These are phyloP conservation scores for Molothrus aeneus DNA, from an alignment of 2,797 vertebrate genomes.

Conservation along the genomic window DNA sequence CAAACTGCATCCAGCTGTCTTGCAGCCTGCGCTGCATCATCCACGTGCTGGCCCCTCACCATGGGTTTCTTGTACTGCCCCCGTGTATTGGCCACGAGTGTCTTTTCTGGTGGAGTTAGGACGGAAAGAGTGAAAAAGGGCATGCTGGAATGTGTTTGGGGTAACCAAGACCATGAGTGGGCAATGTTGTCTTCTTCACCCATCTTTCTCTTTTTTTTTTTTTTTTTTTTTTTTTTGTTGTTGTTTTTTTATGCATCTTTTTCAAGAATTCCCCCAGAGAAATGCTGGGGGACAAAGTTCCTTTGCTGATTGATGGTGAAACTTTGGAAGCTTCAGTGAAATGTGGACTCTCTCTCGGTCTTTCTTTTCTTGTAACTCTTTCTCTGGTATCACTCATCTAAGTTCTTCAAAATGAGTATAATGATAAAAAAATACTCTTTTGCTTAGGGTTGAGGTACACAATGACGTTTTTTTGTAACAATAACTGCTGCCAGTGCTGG, in stretches of 20 bases:
- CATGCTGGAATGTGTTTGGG: slow-evolving; percentile 19
- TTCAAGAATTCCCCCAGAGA: background rate
- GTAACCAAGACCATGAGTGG: background rate
- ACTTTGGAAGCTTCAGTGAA: background rate
- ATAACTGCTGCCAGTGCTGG: background rate
- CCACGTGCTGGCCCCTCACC: background rate
- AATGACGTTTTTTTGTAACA: background rate
- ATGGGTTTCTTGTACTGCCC: background rate
- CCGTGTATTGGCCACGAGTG: background rate
- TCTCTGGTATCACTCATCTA: background rate
- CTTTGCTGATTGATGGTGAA: background rate
- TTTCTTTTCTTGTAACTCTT: background rate
- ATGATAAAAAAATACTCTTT: background rate
- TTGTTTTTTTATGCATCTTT: background rate
- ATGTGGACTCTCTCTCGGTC: background rate
- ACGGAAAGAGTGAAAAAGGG: background rate
- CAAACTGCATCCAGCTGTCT: background rate
- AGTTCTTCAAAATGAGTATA: background rate
- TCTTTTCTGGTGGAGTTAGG: background rate
- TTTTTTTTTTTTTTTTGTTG: no score
- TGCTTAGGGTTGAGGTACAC: background rate
- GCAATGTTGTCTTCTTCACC: slow-evolving; percentile 15
- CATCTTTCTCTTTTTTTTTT: slow-evolving; percentile 5
- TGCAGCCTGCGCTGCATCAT: background rate
- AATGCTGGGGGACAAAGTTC: background rate